These are phyloP conservation scores for Symphodus melops DNA, from an alignment of 2,113 vertebrate species.

Conservation along the genomic window DNA sequence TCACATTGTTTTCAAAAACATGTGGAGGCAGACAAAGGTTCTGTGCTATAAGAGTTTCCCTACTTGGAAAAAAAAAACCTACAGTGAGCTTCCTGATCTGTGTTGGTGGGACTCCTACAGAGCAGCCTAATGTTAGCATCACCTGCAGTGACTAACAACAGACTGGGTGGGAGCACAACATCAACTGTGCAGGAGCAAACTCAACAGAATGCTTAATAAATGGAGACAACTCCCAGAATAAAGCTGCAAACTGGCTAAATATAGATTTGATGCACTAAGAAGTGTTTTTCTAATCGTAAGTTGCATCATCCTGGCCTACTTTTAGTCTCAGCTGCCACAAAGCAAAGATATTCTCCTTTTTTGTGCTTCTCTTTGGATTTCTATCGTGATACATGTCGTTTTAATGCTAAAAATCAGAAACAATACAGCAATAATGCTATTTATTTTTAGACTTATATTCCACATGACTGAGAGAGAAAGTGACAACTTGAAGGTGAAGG, in stretches of 20 bases:
- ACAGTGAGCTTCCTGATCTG: slow-evolving; percentile 32
- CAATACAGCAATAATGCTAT: neutral
- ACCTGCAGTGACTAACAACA: slow-evolving; percentile 56
- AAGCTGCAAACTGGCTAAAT: slow-evolving; percentile 9
- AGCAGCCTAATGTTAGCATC: slow-evolving; percentile 50
- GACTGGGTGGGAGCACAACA: slow-evolving; percentile 39
- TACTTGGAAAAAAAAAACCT: slow-evolving; percentile 13
- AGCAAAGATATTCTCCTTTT: neutral
- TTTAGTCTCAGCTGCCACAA: neutral
- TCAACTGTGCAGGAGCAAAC: neutral
- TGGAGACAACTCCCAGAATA: neutral
- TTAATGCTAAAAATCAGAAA: neutral
- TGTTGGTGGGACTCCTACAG: slow-evolving; percentile 68
- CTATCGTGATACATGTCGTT: neutral
- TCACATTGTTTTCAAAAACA: neutral
- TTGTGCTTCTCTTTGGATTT: neutral
- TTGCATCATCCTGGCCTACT: slow-evolving; percentile 4
- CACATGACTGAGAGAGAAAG: neutral
- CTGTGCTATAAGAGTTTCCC: neutral
- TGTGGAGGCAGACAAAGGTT: slow-evolving; percentile 2
- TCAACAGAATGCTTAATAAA: slow-evolving; percentile 8
- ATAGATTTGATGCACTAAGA: slow-evolving; percentile 6
- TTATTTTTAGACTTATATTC: neutral
- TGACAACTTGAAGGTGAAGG: slow-evolving; percentile 4
- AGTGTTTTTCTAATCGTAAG: slow-evolving; percentile 1